Percentiles rank a stretch among this genome's conserved stretches.
phyloP scores from a whole-genome alignment of 1,140 invertebrate species.

The Heliconius hewitsoni region DNA sequence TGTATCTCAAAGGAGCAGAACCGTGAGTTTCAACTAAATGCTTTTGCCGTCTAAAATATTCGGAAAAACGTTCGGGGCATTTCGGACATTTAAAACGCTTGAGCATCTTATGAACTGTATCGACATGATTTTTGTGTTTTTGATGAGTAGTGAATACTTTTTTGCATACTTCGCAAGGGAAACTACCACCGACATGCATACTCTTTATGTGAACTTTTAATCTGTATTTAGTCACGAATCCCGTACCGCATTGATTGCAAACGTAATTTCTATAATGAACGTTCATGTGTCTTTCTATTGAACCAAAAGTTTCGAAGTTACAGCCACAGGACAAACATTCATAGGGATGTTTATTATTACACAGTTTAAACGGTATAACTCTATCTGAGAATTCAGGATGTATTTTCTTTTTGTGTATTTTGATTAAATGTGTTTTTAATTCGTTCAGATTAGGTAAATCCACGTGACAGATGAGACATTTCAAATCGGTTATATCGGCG shows the following conservation, averaged over 20 bases:
- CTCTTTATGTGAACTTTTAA: slow-evolving; percentile 69
- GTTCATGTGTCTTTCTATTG: slow-evolving; percentile 74
- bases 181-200: slow-evolving; percentile 61
- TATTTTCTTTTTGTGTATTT: slow-evolving; percentile 60
- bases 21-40: slow-evolving; percentile 66
- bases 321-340: slow-evolving; percentile 67
- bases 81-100: slow-evolving; percentile 70
- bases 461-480: slow-evolving; percentile 53
- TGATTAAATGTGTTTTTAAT: slow-evolving; percentile 60
- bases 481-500: slow-evolving; percentile 61
- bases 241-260: slow-evolving; percentile 68
- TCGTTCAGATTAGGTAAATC: slow-evolving; percentile 54
- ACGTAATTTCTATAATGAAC: slow-evolving; percentile 72
- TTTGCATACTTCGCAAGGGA: slow-evolving; percentile 62
- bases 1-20: slow-evolving; percentile 59
- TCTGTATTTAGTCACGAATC: slow-evolving; percentile 68
- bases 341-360: slow-evolving; percentile 41
- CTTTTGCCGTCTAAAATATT: slow-evolving; percentile 68
- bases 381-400: slow-evolving; percentile 56
- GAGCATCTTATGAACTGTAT: slow-evolving; percentile 63
- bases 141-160: slow-evolving; percentile 62
- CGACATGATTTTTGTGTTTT: slow-evolving; percentile 66
- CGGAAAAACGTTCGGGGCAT: slow-evolving; percentile 65
- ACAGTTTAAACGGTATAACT: slow-evolving; percentile 66
- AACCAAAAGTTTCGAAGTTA: slow-evolving; percentile 69